phyloP scores from a whole-genome alignment of 2,113 vertebrate species.

The Xyliphius kryptos region DNA sequence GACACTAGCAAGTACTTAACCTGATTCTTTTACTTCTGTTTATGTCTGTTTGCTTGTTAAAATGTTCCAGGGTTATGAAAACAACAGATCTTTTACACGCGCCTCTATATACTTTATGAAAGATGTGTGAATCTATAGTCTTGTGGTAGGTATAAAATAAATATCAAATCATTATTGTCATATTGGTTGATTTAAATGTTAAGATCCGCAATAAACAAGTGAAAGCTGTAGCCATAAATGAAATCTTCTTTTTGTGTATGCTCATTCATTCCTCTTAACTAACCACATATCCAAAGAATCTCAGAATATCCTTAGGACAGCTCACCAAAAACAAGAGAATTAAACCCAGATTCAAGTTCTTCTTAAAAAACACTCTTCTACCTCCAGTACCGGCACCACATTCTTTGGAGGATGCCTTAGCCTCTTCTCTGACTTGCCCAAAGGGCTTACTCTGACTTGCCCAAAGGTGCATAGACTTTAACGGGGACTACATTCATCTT shows the following conservation, averaged over 20 bases:
- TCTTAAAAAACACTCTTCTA: too few relatives aligned
- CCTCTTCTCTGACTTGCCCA: too few relatives aligned
- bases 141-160: background rate
- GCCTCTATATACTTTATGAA: too few relatives aligned
- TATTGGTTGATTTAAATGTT: background rate
- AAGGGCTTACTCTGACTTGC: too few relatives aligned
- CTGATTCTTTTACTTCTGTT: background rate
- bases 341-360: too few relatives aligned
- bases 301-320: too few relatives aligned
- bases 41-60: slow-evolving; percentile 20
- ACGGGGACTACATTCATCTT: too few relatives aligned
- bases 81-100: slow-evolving; percentile 16
- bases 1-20: background rate
- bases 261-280: background rate
- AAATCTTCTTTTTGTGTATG: background rate
- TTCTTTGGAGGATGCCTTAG: too few relatives aligned
- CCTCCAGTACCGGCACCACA: too few relatives aligned
- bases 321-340: too few relatives aligned
- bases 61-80: slow-evolving; percentile 12
- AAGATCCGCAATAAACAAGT: background rate
- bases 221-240: background rate
- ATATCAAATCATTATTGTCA: background rate
- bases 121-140: slow-evolving; percentile 28
- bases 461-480: too few relatives aligned
- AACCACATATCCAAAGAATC: too few relatives aligned